Percentiles rank a stretch among this genome's conserved stretches.
Conservation (phyloP, 2,888 invertebrate species). For the Parasteatoda lunata region DNA sequence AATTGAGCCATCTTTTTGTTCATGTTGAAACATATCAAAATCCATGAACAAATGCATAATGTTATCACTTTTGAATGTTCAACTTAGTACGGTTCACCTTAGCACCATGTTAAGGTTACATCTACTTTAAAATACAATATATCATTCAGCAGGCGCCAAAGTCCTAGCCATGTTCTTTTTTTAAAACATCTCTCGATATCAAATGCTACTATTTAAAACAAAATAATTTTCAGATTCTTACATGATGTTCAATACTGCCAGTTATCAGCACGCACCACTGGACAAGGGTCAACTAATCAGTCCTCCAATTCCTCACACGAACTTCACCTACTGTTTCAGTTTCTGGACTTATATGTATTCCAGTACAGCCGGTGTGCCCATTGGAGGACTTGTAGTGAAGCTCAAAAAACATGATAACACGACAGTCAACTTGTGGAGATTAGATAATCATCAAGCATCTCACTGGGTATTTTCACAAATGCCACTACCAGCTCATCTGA, state of each 20-base stretch:
- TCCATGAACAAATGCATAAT: no score
- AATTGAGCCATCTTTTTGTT: no score
- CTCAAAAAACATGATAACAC: constrained; percentile 43
- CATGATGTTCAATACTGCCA: constrained; percentile 75
- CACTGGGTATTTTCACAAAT: constrained; percentile 75
- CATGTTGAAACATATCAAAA: no score
- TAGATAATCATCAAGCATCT: constrained; percentile 78
- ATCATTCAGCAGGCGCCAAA: no score
- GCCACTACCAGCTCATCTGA: constrained; percentile 25
- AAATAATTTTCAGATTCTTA: constrained; percentile 73
- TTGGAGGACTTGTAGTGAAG: constrained; percentile 58
- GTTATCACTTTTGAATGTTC: no score
- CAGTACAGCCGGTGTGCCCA: constrained; percentile 58
- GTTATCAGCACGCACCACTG: constrained; percentile 74
- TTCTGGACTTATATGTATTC: constrained; percentile 66
- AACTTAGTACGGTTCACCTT: no score
- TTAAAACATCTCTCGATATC: no score
- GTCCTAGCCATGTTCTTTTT: no score
- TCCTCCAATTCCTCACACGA: constrained; percentile 49
- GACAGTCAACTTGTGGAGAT: constrained; percentile 77
- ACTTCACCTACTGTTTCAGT: constrained; percentile 55
- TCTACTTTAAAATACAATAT: no score
- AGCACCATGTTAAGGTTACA: no score
- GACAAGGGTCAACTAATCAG: constrained; percentile 75
- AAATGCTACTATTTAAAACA: no score